phyloP scores from a whole-genome alignment of 2,113 vertebrate species.

The Tor tambroides region DNA sequence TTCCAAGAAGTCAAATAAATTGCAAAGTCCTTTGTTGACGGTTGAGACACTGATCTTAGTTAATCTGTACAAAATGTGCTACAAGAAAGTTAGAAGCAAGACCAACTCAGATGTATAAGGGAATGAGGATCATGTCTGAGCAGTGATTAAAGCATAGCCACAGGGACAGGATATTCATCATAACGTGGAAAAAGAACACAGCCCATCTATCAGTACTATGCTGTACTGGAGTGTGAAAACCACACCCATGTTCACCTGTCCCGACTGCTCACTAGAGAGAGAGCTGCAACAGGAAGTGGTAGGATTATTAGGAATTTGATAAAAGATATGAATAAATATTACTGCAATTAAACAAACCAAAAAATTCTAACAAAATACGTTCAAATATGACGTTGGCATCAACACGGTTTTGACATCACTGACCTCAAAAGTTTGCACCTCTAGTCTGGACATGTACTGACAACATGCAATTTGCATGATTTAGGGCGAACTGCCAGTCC shows the following conservation, averaged over 20 bases:
- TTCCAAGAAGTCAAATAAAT: constrained; percentile 14
- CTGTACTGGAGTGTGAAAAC: constrained; percentile 11
- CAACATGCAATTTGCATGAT: neutral
- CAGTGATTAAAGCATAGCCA: constrained; percentile 29
- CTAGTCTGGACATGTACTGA: neutral
- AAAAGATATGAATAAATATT: neutral
- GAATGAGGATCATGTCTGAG: constrained; percentile 30
- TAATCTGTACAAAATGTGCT: constrained; percentile 24
- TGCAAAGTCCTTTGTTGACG: neutral
- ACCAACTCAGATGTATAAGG: neutral
- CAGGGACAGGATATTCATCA: constrained; percentile 54
- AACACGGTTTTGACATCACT: neutral
- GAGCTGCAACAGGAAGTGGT: neutral
- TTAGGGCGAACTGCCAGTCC: neutral
- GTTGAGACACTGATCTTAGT: neutral
- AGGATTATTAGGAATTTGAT: neutral
- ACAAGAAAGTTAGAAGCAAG: neutral
- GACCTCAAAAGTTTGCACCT: neutral
- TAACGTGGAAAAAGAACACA: constrained; percentile 22
- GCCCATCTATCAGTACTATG: neutral
- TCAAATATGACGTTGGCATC: neutral
- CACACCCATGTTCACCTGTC: constrained; percentile 32
- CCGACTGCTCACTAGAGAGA: neutral
- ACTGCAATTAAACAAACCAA: neutral
- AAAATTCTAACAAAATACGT: neutral